phyloP scores from a whole-genome alignment of 2,113 vertebrate species.

The Ia io region DNA sequence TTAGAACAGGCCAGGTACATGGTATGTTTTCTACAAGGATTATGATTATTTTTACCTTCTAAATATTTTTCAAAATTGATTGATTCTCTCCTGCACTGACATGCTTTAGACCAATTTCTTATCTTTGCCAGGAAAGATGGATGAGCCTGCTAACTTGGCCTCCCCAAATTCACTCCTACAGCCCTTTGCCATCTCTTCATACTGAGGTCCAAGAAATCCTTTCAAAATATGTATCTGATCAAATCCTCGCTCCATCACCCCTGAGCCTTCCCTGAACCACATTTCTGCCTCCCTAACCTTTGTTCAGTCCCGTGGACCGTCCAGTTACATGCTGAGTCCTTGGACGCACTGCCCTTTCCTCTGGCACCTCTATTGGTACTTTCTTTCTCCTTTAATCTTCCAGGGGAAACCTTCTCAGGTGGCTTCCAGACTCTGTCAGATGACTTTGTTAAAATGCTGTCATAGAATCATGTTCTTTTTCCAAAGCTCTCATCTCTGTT shows the following conservation, averaged over 20 bases:
- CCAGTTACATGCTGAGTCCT: background rate
- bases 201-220: background rate
- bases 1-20: background rate
- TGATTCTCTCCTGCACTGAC: background rate
- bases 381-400: background rate
- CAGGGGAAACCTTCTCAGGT: background rate
- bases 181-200: background rate
- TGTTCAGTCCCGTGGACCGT: background rate
- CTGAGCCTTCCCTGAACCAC: background rate
- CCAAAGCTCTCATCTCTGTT: background rate
- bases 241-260: accelerated
- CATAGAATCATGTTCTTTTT: background rate
- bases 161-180: background rate
- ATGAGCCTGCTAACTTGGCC: background rate
- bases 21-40: background rate
- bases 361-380: too few species aligned
- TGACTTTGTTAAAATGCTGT: background rate
- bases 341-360: background rate
- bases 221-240: background rate
- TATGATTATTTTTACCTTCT: background rate
- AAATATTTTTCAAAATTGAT: background rate
- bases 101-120: background rate
- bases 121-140: background rate
- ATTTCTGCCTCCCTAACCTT: background rate
- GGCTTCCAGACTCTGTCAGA: background rate